Base-by-base conservation (phyloP, 2,113 vertebrate species). In the Oenanthe melanoleuca region DNA sequence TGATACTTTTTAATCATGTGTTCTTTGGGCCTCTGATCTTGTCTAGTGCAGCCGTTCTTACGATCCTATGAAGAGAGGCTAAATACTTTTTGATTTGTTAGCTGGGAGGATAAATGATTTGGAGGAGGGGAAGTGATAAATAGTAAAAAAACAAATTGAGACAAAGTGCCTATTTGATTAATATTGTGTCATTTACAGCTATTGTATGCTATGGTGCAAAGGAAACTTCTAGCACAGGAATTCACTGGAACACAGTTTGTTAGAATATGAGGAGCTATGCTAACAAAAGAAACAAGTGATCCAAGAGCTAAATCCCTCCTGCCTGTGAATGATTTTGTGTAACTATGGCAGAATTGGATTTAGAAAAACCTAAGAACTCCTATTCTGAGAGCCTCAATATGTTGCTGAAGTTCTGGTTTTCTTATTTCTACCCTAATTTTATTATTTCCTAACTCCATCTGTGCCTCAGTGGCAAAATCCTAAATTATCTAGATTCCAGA, bases 401-500 rank as follows among this genome's bases (percentile, higher is more conserved):
- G 8, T 63, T 86, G 38, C 75, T 86, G 60, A 88, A 88, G 83
- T 90, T 88, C 88, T 93, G 64, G 26, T 88, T 95, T 94, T 96
- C 96, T 93, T 93, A 77, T 75, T 94, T 94, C 74, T 31, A 80
- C 18, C 33, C 38, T 80, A 66, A 93, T 88, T 97, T 93, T 80
- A 80, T 92, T 90, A 88, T 94, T 94, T 94, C 60, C 70, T 91
- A 88, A 78, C 26, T 95, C 86, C 56, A 40, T 96, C 56, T 23
- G 2, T 83, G 64, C 60, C 69, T 93, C 77, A 83, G 77, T 92
- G 91, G 64, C 91, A 96, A 95, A 96, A 94, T 92, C 88, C 75
- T 92, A 80, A 93, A 93, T 94, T 94, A 91, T 88, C 94, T 88
- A 94, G 60, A 88, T 94, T 93, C 91, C 92, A 96, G 86, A 86